Evolutionary conservation across 64 coral and sea anemone species (phyloP).

Genomic region (Porites lutea): DNA sequence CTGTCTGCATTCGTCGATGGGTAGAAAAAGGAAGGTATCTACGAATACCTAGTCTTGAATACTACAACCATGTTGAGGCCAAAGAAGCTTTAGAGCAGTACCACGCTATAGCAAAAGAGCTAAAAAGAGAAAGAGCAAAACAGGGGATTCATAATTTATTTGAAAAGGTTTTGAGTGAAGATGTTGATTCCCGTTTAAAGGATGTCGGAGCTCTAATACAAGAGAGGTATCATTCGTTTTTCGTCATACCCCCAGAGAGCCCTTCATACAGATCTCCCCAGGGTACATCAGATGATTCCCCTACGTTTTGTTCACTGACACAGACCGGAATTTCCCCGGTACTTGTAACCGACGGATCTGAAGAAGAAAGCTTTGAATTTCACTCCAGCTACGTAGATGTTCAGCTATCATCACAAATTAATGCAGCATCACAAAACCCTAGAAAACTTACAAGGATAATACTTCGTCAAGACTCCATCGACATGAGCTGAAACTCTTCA

Average conservation of each 20-base stretch:
- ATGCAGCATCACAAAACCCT: neutral
- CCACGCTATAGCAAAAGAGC: constrained; percentile 4
- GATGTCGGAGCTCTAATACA: neutral
- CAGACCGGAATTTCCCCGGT: neutral
- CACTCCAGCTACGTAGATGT: no score
- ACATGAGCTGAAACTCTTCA: neutral
- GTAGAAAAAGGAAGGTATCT: constrained; percentile 4
- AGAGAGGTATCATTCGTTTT: neutral
- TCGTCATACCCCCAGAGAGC: neutral
- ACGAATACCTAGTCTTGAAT: constrained; percentile 4
- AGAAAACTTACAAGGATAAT: neutral
- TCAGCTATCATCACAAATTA: neutral
- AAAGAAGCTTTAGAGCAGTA: constrained; percentile 5
- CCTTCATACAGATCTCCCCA: neutral
- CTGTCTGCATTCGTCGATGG: neutral
- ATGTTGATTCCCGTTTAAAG: neutral
- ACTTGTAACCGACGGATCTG: neutral
- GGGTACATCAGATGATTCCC: neutral
- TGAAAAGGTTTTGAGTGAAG: neutral
- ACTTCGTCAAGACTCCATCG: neutral
- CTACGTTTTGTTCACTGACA: neutral
- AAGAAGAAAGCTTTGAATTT: no score
- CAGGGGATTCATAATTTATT: neutral
- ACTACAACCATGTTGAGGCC: constrained; percentile 28
- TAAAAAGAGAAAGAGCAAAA: neutral